Conservation (phyloP, 1,140 invertebrate species). For the Aphis craccivora region DNA sequence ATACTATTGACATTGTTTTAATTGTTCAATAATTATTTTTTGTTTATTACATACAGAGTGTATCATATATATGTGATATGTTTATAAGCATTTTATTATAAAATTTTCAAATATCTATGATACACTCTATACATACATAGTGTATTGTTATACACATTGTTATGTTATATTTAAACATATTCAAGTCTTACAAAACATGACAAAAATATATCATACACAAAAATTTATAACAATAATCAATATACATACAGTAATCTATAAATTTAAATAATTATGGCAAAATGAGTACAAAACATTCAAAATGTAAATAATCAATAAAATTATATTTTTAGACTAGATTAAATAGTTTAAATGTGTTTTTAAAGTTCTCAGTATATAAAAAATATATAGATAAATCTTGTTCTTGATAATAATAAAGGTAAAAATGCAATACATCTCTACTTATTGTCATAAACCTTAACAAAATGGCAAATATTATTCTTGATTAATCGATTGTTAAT, state of each 20-base stretch:
- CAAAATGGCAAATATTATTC: constrained; percentile 28
- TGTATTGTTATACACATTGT: background rate
- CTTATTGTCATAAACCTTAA: constrained; percentile 27
- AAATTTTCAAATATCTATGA: background rate
- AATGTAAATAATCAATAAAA: background rate
- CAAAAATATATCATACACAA: background rate
- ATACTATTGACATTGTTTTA: background rate
- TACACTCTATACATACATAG: background rate
- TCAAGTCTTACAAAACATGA: background rate
- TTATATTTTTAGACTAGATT: constrained; percentile 24
- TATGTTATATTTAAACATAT: background rate
- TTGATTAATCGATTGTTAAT: constrained; percentile 10
- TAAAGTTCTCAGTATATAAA: constrained; percentile 33
- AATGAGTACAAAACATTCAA: background rate
- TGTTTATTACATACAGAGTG: background rate
- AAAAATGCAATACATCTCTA: constrained; percentile 46
- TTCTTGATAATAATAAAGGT: constrained; percentile 27
- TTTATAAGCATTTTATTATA: background rate
- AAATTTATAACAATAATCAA: background rate
- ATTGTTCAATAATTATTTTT: background rate
- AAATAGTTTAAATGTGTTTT: background rate
- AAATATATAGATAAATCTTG: constrained; percentile 24
- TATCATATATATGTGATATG: background rate
- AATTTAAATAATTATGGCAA: constrained; percentile 35
- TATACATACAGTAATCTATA: background rate